Percentiles rank a stretch among this genome's conserved stretches.
Conservation (phyloP, 37 sponge, comb jelly and placozoan genomes). For the Crambe crambe region DNA sequence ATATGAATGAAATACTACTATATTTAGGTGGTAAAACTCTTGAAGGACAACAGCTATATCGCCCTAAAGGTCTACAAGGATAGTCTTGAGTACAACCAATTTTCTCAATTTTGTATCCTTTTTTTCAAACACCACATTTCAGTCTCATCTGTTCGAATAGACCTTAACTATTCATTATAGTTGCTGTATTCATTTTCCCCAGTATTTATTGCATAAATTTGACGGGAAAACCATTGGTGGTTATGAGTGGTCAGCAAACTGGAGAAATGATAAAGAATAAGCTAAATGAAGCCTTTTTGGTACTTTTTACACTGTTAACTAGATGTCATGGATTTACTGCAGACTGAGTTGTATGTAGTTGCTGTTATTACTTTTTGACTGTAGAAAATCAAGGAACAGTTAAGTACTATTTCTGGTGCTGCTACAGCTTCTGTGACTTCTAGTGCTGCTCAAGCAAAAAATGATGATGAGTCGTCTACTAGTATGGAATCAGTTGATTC, state of each 20-base stretch:
- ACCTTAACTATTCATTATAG: conserved; percentile 10
- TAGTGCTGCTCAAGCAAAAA: not conserved
- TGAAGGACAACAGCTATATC: conserved; percentile 6
- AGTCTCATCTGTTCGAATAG: not conserved
- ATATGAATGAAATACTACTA: too few species aligned
- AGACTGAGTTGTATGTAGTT: not conserved
- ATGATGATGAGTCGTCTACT: not conserved
- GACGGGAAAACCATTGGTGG: conserved; percentile 25
- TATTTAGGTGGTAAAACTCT: conserved; percentile 23
- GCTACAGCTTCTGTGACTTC: not conserved
- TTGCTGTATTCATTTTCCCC: conserved; percentile 43
- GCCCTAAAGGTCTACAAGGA: conserved; percentile 39
- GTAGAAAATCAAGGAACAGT: conserved; percentile 1
- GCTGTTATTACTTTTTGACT: not conserved
- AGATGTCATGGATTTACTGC: too few species aligned
- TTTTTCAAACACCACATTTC: not conserved
- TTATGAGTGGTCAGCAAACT: conserved; percentile 32
- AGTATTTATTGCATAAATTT: conserved; percentile 42
- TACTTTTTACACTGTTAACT: not conserved
- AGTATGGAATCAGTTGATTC: not conserved
- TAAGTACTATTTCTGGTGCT: not conserved
- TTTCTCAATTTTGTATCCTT: conserved; percentile 61
- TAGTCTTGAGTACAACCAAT: conserved; percentile 41
- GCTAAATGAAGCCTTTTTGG: conserved; percentile 46
- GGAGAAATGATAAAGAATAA: not conserved